Conservation (phyloP, 1,140 invertebrate genomes). For the Prorops nasuta region DNA sequence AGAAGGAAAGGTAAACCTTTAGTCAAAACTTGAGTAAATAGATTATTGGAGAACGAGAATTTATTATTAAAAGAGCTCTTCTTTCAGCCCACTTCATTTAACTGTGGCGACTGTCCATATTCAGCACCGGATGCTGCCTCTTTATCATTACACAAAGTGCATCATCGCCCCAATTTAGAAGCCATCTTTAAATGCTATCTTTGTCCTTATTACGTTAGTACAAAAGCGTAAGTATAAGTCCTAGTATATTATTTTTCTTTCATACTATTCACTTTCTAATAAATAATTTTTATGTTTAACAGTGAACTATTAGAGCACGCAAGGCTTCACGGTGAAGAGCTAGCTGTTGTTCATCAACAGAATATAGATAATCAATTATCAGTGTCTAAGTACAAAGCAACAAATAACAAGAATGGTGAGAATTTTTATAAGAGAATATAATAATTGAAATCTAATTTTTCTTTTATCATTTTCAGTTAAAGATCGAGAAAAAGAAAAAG, state of each 20-base stretch:
- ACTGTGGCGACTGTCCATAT: constrained; percentile 76
- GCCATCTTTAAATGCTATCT: constrained; percentile 77
- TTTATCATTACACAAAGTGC: constrained; percentile 69
- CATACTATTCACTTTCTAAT: neutral
- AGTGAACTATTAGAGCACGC: constrained; percentile 49
- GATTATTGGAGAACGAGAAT: too few relatives aligned
- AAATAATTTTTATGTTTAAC: constrained; percentile 1
- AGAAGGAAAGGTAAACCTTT: constrained; percentile 33
- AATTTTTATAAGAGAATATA: neutral
- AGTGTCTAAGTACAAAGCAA: constrained; percentile 18
- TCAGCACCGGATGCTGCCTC: constrained; percentile 63
- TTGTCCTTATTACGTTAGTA: constrained; percentile 75
- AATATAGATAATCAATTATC: constrained; percentile 28
- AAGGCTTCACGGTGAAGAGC: constrained; percentile 47
- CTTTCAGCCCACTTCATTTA: too few relatives aligned
- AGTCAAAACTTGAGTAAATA: too few relatives aligned
- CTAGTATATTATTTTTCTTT: neutral
- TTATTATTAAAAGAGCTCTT: too few relatives aligned
- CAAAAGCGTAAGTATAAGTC: constrained; percentile 54
- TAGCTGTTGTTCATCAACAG: constrained; percentile 46
- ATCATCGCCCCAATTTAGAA: constrained; percentile 69
- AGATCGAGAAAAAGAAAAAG: neutral
- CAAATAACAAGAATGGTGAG: constrained; percentile 22
- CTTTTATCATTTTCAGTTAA: neutral
- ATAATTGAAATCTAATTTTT: neutral